A percentile compares a stretch with the other conserved stretches of the same genome.
Evolutionary conservation across 1,140 invertebrate genomes (phyloP).

Genomic region (Drosophila nigromelanica): DNA sequence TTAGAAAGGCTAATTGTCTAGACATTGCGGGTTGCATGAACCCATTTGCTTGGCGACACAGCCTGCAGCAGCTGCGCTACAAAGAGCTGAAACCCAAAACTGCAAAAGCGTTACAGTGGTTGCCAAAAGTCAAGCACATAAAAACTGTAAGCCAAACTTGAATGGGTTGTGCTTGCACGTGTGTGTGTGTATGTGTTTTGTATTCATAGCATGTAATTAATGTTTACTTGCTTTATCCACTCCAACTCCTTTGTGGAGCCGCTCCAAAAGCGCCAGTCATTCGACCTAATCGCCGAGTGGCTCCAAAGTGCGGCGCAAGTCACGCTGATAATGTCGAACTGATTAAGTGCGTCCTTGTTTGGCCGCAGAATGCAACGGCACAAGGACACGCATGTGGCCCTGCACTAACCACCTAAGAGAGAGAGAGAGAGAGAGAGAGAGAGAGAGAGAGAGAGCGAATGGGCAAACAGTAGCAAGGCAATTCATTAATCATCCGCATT

Average conservation of each 20-base stretch:
- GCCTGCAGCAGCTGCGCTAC: slow-evolving; percentile 21
- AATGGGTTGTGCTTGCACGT: slow-evolving; percentile 8
- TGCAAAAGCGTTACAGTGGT: not conserved
- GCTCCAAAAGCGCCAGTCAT: slow-evolving; percentile 39
- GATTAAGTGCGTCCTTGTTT: slow-evolving; percentile 54
- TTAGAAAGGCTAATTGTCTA: slow-evolving; percentile 33
- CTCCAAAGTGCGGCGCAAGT: slow-evolving; percentile 43
- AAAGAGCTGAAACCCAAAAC: slow-evolving; percentile 24
- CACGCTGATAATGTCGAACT: slow-evolving; percentile 57
- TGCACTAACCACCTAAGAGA: slow-evolving; percentile 11
- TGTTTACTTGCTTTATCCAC: slow-evolving; percentile 34
- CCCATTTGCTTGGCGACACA: slow-evolving; percentile 24
- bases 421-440: not conserved
- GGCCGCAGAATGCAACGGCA: slow-evolving; percentile 17
- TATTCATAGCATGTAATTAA: slow-evolving; percentile 47
- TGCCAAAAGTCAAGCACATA: slow-evolving; percentile 27
- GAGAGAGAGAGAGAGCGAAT: not conserved
- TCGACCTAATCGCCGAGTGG: slow-evolving; percentile 47
- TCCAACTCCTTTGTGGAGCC: slow-evolving; percentile 8
- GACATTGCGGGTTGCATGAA: slow-evolving; percentile 50
- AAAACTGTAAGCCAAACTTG: slow-evolving; percentile 26
- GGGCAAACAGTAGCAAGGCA: slow-evolving; percentile 7
- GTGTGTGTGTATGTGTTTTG: not conserved
- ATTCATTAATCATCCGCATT: slow-evolving; percentile 44
- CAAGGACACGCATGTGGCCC: slow-evolving; percentile 12